Percentiles rank a stretch among this genome's conserved stretches.
phyloP scores from a whole-genome alignment of 2,888 invertebrate genomes.

The Onthophagus sagittarius region DNA sequence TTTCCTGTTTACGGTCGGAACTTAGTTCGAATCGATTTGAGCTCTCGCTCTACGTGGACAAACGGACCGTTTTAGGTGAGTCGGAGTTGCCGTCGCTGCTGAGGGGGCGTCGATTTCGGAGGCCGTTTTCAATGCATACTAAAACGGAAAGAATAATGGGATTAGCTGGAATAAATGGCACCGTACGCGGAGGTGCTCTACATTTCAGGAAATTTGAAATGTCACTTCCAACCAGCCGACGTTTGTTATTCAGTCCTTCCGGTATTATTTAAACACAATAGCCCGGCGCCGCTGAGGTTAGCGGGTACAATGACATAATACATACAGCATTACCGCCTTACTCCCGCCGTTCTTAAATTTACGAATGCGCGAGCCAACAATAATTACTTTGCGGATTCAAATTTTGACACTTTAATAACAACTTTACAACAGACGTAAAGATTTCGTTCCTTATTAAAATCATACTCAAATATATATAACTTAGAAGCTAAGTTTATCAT shows the following conservation, averaged over 20 bases:
- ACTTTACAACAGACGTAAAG: too few relatives aligned
- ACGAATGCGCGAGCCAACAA: not conserved
- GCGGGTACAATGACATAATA: not conserved
- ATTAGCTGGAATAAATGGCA: not conserved
- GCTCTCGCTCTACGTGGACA: not conserved
- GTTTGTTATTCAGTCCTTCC: not conserved
- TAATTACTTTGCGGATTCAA: not conserved
- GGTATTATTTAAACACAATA: slow-evolving; percentile 10
- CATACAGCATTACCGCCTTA: not conserved
- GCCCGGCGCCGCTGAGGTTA: not conserved
- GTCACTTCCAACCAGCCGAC: slow-evolving; percentile 1
- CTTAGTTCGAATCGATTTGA: slow-evolving; percentile 7
- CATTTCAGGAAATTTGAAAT: slow-evolving; percentile 10
- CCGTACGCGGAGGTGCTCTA: slow-evolving; percentile 2
- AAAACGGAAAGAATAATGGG: slow-evolving; percentile 6
- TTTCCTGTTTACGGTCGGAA: slow-evolving; percentile 14
- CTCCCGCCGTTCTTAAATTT: not conserved
- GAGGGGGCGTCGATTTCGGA: not conserved
- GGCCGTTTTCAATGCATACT: slow-evolving; percentile 7
- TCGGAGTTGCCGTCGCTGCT: not conserved
- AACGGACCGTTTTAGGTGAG: slow-evolving; percentile 5
- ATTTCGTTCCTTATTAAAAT: too few relatives aligned
- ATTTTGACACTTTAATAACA: not conserved
- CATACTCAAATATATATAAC: too few relatives aligned
- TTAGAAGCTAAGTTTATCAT: too few relatives aligned